Evolutionary conservation across 2,113 vertebrate species (phyloP).

Genomic region (Bothrops jararaca): DNA sequence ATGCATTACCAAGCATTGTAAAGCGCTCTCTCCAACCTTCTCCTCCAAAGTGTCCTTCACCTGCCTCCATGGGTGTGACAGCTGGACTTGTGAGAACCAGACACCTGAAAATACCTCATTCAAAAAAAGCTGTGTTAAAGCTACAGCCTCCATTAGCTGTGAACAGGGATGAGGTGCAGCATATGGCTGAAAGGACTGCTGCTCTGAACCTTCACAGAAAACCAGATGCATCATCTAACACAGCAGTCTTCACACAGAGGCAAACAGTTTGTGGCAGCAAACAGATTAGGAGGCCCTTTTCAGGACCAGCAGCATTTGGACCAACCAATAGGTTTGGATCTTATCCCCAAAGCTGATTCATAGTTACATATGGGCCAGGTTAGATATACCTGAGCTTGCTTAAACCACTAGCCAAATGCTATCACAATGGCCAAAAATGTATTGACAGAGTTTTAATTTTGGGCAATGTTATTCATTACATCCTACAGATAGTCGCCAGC

Average conservation of each 20-base stretch:
- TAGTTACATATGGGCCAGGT: background rate
- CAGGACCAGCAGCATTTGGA: conserved; percentile 30
- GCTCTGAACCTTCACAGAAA: conserved; percentile 3
- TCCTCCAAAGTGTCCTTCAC: conserved; percentile 65
- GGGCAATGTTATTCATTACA: background rate
- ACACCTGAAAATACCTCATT: conserved; percentile 56
- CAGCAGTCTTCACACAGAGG: background rate
- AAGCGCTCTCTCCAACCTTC: conserved; percentile 53
- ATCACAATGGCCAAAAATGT: background rate
- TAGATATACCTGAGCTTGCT: background rate
- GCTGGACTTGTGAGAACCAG: conserved; percentile 52
- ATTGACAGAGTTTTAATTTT: conserved; percentile 13
- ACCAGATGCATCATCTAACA: background rate
- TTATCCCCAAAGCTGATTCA: background rate
- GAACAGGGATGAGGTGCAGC: conserved; percentile 16
- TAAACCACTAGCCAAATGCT: background rate
- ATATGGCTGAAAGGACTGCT: conserved; percentile 23
- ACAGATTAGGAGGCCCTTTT: background rate
- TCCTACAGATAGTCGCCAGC: background rate
- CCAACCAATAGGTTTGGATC: conserved; percentile 8
- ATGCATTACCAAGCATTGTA: background rate
- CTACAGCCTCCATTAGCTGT: background rate
- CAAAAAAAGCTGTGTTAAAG: conserved; percentile 42
- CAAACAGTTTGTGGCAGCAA: conserved; percentile 4
- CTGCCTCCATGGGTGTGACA: conserved; percentile 51